These are phyloP conservation scores for Illadopsis cleaveri DNA, from an alignment of 2,113 vertebrate species.

Conservation along the genomic window DNA sequence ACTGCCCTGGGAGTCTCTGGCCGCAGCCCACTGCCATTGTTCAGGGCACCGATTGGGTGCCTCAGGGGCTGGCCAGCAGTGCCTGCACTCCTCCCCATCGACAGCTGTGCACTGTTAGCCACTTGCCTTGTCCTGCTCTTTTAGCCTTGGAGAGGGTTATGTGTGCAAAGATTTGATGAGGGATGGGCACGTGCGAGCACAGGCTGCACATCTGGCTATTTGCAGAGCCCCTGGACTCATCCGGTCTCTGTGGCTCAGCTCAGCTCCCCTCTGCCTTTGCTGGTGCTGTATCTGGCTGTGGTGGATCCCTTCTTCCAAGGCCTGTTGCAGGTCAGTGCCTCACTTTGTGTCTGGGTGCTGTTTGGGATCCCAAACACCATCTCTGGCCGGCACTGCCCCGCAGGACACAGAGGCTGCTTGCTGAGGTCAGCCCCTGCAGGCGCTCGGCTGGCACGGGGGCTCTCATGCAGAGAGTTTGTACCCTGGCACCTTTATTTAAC, in stretches of 20 bases:
- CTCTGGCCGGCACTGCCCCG: neutral
- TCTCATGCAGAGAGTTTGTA: neutral
- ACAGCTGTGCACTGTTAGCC: neutral
- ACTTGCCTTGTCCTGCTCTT: neutral
- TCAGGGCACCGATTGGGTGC: neutral
- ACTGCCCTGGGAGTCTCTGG: accelerated
- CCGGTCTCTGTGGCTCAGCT: neutral
- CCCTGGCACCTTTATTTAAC: neutral
- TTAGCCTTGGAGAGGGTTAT: neutral
- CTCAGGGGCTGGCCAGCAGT: neutral
- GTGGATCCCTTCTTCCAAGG: neutral
- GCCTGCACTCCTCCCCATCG: neutral
- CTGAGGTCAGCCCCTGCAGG: neutral
- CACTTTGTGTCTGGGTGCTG: accelerated
- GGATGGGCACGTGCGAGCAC: neutral
- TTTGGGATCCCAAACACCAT: neutral
- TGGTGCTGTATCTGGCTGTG: accelerated
- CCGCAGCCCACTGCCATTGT: accelerated
- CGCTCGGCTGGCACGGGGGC: neutral
- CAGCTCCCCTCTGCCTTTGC: neutral
- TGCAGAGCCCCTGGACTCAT: neutral
- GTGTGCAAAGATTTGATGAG: neutral
- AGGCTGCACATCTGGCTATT: neutral
- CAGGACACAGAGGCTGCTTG: neutral
- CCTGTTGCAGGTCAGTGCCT: neutral